Evolutionary conservation across 2,113 vertebrate genomes (phyloP).

Genomic region (Natator depressus): DNA sequence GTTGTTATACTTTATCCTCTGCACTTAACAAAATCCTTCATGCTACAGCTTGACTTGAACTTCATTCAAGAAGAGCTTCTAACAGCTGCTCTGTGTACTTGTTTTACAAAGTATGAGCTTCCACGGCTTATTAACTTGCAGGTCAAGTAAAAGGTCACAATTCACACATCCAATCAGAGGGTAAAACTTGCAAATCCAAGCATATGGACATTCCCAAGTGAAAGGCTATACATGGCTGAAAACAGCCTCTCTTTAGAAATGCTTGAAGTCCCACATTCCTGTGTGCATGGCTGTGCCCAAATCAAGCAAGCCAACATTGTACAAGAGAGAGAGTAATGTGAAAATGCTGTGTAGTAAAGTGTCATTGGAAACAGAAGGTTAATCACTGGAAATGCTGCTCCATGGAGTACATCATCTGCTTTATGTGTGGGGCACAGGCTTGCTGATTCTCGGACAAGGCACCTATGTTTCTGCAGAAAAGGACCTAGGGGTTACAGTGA

Average conservation of each 20-base stretch:
- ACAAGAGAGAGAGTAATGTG: background rate
- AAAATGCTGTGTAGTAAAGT: background rate
- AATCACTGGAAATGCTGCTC: background rate
- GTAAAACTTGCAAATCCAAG: background rate
- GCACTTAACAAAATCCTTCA: background rate
- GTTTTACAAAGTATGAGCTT: background rate
- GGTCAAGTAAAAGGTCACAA: background rate
- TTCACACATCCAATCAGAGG: accelerated
- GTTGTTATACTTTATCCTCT: background rate
- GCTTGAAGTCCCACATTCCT: background rate
- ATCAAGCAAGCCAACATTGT: background rate
- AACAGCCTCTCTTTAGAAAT: background rate
- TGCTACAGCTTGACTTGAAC: background rate
- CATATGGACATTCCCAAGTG: background rate
- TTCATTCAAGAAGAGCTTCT: background rate
- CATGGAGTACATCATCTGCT: background rate
- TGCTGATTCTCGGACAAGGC: background rate
- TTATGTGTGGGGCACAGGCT: background rate
- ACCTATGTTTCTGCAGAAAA: background rate
- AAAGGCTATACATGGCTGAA: background rate
- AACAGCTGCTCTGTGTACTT: background rate
- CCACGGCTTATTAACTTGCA: background rate
- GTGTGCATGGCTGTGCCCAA: background rate
- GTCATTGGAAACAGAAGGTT: background rate
- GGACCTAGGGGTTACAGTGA: no score